Conservation (phyloP, 2,113 vertebrate species). For the Nothoprocta pentlandii region DNA sequence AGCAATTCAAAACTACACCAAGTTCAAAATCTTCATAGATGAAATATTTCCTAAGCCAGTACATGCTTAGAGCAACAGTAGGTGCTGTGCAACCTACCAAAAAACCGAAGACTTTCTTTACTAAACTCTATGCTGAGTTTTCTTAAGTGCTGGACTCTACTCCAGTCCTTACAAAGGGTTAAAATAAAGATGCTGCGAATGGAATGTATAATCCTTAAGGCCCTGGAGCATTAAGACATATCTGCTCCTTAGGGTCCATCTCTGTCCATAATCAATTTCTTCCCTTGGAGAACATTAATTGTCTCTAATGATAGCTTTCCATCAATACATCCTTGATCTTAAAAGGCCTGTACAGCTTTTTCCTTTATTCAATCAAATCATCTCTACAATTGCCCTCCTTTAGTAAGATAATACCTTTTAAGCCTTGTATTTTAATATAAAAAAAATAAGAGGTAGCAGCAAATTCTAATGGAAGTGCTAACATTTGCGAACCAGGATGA, state of each 20-base stretch:
- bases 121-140: background rate
- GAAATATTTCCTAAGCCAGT: background rate
- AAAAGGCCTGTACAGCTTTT: conserved; percentile 88
- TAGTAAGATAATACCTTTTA: conserved; percentile 92
- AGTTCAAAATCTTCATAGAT: background rate
- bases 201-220: conserved; percentile 83
- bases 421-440: conserved; percentile 95
- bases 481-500: conserved; percentile 85
- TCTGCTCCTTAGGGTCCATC: conserved; percentile 86
- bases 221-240: conserved; percentile 84
- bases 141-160: conserved; percentile 8
- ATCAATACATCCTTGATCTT: conserved; percentile 93
- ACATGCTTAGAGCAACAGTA: background rate
- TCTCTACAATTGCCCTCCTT: conserved; percentile 89
- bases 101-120: background rate
- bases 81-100: background rate
- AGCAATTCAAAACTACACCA: background rate
- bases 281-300: conserved; percentile 92
- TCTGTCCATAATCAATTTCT: conserved; percentile 94
- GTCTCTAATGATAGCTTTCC: conserved; percentile 96
- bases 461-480: conserved; percentile 88
- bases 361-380: conserved; percentile 95
- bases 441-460: conserved; percentile 90
- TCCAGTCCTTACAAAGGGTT: conserved; percentile 76
- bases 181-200: conserved; percentile 82